These are phyloP conservation scores for Fratercula arctica DNA, from an alignment of 2,797 vertebrate species.

Conservation along the genomic window DNA sequence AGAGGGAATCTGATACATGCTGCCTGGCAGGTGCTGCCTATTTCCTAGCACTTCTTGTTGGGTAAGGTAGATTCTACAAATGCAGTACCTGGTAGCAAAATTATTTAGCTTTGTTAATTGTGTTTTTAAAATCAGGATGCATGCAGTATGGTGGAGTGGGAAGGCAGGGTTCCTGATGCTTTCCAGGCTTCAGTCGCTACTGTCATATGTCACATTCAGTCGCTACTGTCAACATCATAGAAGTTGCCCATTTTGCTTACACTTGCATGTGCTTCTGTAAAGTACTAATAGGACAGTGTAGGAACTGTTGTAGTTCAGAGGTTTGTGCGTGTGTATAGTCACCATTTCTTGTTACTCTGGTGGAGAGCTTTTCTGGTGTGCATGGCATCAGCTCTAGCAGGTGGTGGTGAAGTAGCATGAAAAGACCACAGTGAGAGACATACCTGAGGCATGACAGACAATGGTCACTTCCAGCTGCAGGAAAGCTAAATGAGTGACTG, in stretches of 20 bases:
- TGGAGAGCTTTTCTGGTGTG: not conserved
- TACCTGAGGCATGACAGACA: not conserved
- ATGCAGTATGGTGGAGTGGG: not conserved
- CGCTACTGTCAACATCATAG: not conserved
- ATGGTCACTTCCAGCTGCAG: not conserved
- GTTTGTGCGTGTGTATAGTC: not conserved
- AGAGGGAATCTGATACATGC: not conserved
- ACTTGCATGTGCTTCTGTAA: not conserved
- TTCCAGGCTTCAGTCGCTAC: fast-evolving
- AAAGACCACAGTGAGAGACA: not conserved
- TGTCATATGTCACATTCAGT: fast-evolving
- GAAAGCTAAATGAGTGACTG: not conserved
- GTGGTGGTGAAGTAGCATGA: not conserved
- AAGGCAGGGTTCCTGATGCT: not conserved
- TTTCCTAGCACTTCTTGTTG: not conserved
- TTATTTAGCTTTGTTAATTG: not conserved
- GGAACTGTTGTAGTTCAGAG: not conserved
- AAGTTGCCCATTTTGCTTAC: not conserved
- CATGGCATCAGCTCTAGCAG: not conserved
- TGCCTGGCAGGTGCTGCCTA: not conserved
- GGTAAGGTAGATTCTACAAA: not conserved
- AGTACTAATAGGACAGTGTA: not conserved
- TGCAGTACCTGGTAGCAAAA: not conserved
- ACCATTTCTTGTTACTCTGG: not conserved
- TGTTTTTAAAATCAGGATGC: not conserved